phyloP scores from a whole-genome alignment of 2,797 vertebrate species.

The Scomberomorus guttatus region DNA sequence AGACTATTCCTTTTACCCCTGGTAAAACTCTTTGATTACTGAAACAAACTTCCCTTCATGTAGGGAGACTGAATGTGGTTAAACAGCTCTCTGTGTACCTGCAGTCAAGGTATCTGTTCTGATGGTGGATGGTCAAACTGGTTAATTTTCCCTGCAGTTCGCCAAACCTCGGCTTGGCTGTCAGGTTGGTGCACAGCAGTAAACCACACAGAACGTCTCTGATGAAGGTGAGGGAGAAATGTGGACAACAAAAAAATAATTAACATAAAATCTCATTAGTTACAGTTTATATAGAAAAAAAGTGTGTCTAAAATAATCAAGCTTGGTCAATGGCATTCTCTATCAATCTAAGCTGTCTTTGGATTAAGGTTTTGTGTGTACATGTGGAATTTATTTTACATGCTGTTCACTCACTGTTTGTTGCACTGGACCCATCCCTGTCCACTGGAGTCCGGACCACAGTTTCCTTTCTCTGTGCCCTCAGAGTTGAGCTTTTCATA shows the following conservation, averaged over 20 bases:
- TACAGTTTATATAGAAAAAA: neutral
- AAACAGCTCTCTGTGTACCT: slow-evolving; percentile 79
- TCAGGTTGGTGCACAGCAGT: slow-evolving; percentile 94
- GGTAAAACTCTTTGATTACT: neutral
- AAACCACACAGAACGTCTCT: slow-evolving; percentile 97
- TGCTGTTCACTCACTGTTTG: slow-evolving; percentile 91
- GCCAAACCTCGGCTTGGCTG: slow-evolving; percentile 88
- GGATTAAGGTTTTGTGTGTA: neutral
- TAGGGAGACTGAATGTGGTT: neutral
- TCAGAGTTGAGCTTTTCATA: slow-evolving; percentile 97
- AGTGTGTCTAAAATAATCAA: neutral
- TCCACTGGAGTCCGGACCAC: slow-evolving; percentile 88
- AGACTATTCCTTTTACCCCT: neutral
- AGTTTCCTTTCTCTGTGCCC: slow-evolving; percentile 95
- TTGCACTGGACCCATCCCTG: slow-evolving; percentile 93
- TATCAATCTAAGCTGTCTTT: neutral
- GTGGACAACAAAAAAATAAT: neutral
- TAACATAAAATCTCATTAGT: neutral
- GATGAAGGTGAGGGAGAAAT: slow-evolving; percentile 9
- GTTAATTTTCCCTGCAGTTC: slow-evolving; percentile 93
- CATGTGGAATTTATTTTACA: neutral
- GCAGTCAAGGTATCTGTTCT: slow-evolving; percentile 96
- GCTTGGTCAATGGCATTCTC: neutral
- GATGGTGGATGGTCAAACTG: slow-evolving; percentile 94
- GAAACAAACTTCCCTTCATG: neutral